Evolutionary conservation across 2,888 invertebrate genomes (phyloP).

Genomic region (Drosophila tanythrix): DNA sequence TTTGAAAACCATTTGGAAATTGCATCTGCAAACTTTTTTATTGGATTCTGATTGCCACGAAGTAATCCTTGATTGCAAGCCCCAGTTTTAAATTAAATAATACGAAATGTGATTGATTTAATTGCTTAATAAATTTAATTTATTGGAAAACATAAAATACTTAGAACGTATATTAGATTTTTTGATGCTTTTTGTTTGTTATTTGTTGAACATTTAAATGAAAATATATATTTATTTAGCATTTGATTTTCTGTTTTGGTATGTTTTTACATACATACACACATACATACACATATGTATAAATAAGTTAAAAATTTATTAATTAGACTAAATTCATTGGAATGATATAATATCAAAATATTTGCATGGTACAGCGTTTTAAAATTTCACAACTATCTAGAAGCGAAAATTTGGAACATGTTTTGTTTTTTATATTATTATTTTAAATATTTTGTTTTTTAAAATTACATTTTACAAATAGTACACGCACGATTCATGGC

Average conservation of each 20-base stretch:
- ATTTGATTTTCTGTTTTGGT: slow-evolving; percentile 44
- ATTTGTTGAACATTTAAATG: slow-evolving; percentile 79
- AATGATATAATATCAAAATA: slow-evolving; percentile 84
- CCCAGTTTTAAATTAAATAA: slow-evolving; percentile 1
- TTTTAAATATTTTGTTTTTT: slow-evolving; percentile 14
- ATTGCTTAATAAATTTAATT: slow-evolving; percentile 81
- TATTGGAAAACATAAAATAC: slow-evolving; percentile 82
- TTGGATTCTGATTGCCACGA: background rate
- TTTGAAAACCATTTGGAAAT: background rate
- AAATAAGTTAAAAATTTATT: slow-evolving; percentile 81
- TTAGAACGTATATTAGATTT: slow-evolving; percentile 64
- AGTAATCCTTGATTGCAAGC: background rate
- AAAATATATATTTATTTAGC: slow-evolving; percentile 73
- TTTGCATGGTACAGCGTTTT: slow-evolving; percentile 78
- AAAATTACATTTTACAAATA: slow-evolving; percentile 62
- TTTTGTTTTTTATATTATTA: slow-evolving; percentile 23
- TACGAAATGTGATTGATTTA: slow-evolving; percentile 25
- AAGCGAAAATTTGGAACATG: slow-evolving; percentile 73
- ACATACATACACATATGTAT: slow-evolving; percentile 59
- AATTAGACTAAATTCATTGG: slow-evolving; percentile 84
- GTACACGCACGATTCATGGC: slow-evolving; percentile 61
- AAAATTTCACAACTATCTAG: slow-evolving; percentile 80
- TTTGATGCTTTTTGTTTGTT: slow-evolving; percentile 43
- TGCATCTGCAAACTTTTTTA: background rate
- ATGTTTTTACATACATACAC: slow-evolving; percentile 57